A percentile compares a stretch with the other conserved stretches of the same genome.
phyloP scores from a whole-genome alignment of 1,140 invertebrate species.

The Drosophila eugracilis region DNA sequence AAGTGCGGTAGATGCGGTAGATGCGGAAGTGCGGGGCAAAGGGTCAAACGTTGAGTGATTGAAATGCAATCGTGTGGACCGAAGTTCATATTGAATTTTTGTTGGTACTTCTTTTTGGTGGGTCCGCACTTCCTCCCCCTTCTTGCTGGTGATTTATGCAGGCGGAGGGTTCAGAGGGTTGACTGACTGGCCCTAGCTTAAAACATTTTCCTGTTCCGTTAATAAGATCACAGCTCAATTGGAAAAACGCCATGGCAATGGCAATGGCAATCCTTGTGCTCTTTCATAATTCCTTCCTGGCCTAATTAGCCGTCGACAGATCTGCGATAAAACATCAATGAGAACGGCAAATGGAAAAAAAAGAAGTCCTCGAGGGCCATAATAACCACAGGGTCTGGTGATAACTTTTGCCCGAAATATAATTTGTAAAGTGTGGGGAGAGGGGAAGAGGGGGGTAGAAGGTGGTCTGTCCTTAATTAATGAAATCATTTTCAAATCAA shows the following conservation, averaged over 20 bases:
- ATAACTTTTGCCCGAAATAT: constrained; percentile 32
- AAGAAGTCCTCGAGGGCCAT: constrained; percentile 24
- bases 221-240: constrained; percentile 3
- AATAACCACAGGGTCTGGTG: constrained; percentile 21
- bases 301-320: constrained; percentile 40
- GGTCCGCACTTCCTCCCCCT: constrained; percentile 19
- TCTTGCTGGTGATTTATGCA: constrained; percentile 22
- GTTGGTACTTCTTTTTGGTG: not conserved
- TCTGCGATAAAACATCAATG: constrained; percentile 29
- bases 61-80: constrained; percentile 43
- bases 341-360: constrained; percentile 11
- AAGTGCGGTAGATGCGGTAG: too few species aligned
- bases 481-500: constrained; percentile 77
- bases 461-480: constrained; percentile 58
- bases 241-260: constrained; percentile 11
- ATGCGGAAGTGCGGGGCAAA: not conserved
- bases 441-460: constrained; percentile 2
- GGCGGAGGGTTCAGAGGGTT: too few species aligned
- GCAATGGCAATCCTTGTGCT: not conserved
- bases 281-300: constrained; percentile 18
- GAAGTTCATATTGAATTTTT: constrained; percentile 37
- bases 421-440: constrained; percentile 30
- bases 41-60: constrained; percentile 26
- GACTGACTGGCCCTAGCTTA: constrained; percentile 5
- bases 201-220: not conserved